Conservation (phyloP, 2,113 vertebrate species). For the Rhabdornis inornatus region DNA sequence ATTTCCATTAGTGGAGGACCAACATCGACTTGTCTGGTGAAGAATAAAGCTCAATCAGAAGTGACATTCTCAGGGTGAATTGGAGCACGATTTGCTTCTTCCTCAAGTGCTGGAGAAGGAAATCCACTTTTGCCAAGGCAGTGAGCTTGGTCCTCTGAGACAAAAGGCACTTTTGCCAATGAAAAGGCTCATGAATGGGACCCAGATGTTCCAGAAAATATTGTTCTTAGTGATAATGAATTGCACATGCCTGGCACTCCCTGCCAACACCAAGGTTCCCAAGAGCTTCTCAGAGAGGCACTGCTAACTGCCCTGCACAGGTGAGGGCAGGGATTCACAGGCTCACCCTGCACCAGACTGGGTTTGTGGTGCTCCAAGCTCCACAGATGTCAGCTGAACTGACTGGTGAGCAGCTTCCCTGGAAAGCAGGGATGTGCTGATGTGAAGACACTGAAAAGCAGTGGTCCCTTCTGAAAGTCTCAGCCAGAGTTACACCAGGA, state of each 20-base stretch:
- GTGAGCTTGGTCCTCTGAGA: neutral
- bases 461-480: neutral
- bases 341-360: neutral
- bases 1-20: neutral
- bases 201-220: constrained; percentile 9
- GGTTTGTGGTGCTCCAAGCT: neutral
- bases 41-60: neutral
- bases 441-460: neutral
- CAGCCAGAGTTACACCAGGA: neutral
- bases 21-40: neutral
- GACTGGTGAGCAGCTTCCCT: neutral
- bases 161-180: neutral
- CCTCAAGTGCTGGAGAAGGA: neutral
- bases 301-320: neutral
- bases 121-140: neutral
- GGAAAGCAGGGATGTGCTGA: neutral
- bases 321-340: neutral
- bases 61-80: neutral
- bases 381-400: neutral
- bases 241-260: neutral
- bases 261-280: neutral
- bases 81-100: neutral
- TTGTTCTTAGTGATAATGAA: neutral
- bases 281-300: neutral
- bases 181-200: neutral